Base-by-base conservation (phyloP, 1,140 invertebrate genomes). In the Aphis craccivora region DNA sequence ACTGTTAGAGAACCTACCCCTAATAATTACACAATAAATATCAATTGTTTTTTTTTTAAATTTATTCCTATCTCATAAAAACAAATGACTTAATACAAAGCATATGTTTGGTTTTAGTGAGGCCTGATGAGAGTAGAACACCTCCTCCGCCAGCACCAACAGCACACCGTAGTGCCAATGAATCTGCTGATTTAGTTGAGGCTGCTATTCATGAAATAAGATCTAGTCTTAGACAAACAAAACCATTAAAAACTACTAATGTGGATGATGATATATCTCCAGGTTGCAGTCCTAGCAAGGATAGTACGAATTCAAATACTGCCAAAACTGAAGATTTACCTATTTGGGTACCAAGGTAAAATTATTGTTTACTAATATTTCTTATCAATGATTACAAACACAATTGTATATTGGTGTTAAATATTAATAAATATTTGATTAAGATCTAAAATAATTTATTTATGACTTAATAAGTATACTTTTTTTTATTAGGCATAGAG, bases 201-300 rank as follows among this genome's bases (percentile, higher is more conserved):
- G 97, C 97, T 94, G 97, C 97, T 37, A 97, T 98, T 94, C 97
- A 97, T 95, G 97, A 98, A 94, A 97, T 98, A 94, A 96, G 97
- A 94, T 96, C 97, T 94, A 97, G 97, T 8, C 95, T 98, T 93
- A 97, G 98, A 95, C 96, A 97, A 93, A 97, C 97, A 83, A 97
- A 97, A 95, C 96, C 96, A 30, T 94, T 97, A 88, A 93, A 93
- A 55, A 84, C 76, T 93, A 84, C 81, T n/a, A 93, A 83, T 84
- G 67, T 93, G 37, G 91, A 93, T 55, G 81, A 93, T 93, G 76
- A 93, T 14, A 84, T 93, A 93, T 93, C 91, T 22, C 76, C 76
- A n/a, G 25, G 76, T 55, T 93, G 91, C 5, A 93, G 91, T 43
- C 91, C 91, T 86, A 93, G 91, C 25, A 93, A 93, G 86, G 91